Evolutionary conservation across 2,888 invertebrate genomes (phyloP), one percentile per base, ranked within the genome.

Genomic region (Pandemis corylana): DNA sequence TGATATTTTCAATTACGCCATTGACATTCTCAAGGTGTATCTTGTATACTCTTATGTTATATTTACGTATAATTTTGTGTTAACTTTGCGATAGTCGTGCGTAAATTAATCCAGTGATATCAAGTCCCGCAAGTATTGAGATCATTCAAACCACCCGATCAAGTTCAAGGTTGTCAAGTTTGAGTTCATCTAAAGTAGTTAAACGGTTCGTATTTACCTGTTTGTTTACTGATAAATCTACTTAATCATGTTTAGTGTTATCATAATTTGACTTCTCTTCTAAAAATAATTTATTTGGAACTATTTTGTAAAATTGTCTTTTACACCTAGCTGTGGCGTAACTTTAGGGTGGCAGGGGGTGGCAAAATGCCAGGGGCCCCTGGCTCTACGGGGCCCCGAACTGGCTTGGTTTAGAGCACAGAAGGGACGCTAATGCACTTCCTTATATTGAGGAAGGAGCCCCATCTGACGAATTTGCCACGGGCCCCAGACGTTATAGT

Each of bases 131-230:
- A 64, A 63, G 41, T 68, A 59, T 65, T 61, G 46, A 63, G 10
- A 42, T 49, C 68, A 49, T 56, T 72, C 68, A 72, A 15, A 49
- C 41, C 49, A 49, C 49, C 20, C 51, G 53, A 69, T 71, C 79
- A 79, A 79, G 79, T 77, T 78, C 79, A 79, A 79, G 79, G 79
- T 77, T 76, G 68, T 56, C 61, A 9, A 68, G 49, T 75, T 76
- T 64, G 77, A 77, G 76, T 78, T 75, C 76, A 75, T 71, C 51
- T 66, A 68, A 53, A 53, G 28, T 49, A 56, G 36, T n/a, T 68
- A 68, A 70, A 76, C 69, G 72, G 76, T 72, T n/a, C 46, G 82
- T 76, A 61, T n/a, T 71, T 61, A 67, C 62, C 46, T 67, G 56
- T 71, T 46, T 70, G 10, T 9, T 56, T 49, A 20, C 36, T 46